Conservation (phyloP, 2,797 vertebrate genomes). For the Melanotaenia parkinsoni region DNA sequence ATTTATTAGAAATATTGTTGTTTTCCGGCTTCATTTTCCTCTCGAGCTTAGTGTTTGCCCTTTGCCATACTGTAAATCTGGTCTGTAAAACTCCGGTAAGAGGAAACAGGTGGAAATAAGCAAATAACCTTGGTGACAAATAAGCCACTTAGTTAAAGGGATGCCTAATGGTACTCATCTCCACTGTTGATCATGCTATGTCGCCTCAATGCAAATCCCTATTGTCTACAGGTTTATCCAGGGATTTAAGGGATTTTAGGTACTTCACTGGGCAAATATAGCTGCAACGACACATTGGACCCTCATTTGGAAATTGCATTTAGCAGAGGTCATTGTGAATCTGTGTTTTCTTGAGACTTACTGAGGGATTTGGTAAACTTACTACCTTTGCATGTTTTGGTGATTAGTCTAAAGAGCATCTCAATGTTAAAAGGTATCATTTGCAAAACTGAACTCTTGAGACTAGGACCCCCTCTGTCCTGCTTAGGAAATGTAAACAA, state of each 20-base stretch:
- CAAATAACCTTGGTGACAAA: slow-evolving; percentile 54
- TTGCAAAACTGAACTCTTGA: background rate
- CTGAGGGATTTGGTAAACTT: slow-evolving; percentile 3
- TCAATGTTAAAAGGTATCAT: background rate
- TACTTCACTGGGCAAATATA: slow-evolving; percentile 52
- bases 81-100: slow-evolving; percentile 41
- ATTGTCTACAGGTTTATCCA: slow-evolving; percentile 66
- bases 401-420: background rate
- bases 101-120: slow-evolving; percentile 36
- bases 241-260: slow-evolving; percentile 57
- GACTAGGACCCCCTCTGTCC: background rate
- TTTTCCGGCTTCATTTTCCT: background rate
- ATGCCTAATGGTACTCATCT: slow-evolving; percentile 62
- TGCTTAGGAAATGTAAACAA: background rate
- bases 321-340: background rate
- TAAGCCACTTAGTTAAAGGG: slow-evolving; percentile 65
- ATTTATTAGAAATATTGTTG: background rate
- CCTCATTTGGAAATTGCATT: slow-evolving; percentile 42
- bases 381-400: background rate
- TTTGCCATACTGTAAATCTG: slow-evolving; percentile 19
- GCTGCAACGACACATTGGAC: slow-evolving; percentile 36
- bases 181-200: slow-evolving; percentile 51
- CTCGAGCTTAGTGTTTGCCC: slow-evolving; percentile 15
- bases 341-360: slow-evolving; percentile 16
- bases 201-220: slow-evolving; percentile 48